Conservation (phyloP, 2,888 invertebrate species). For the Abscondita cerata region DNA sequence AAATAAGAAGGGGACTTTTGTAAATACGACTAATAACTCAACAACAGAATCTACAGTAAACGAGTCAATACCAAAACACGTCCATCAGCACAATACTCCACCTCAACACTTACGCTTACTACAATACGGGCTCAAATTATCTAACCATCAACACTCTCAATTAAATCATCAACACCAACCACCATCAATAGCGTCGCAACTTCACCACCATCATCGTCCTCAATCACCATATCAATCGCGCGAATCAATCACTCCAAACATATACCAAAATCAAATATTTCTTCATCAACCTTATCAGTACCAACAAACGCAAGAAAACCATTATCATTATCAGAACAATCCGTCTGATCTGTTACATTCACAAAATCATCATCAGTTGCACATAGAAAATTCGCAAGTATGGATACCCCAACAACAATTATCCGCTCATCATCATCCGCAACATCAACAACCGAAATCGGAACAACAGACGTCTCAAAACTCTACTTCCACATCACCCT, state of each 20-base stretch:
- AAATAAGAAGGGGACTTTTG: slow-evolving; percentile 53
- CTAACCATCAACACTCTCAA: slow-evolving; percentile 59
- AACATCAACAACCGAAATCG: slow-evolving; percentile 34
- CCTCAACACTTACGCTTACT: slow-evolving; percentile 63
- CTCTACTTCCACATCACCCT: slow-evolving; percentile 19
- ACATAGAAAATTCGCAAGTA: slow-evolving; percentile 51
- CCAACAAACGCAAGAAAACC: slow-evolving; percentile 41
- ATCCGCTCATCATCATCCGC: slow-evolving; percentile 46
- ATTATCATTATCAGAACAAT: slow-evolving; percentile 47
- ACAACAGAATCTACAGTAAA: slow-evolving; percentile 42
- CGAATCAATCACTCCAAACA: slow-evolving; percentile 42
- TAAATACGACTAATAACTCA: slow-evolving; percentile 43
- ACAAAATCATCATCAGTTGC: slow-evolving; percentile 46
- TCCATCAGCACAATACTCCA: slow-evolving; percentile 65
- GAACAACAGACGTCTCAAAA: slow-evolving; percentile 45
- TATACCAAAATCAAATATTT: slow-evolving; percentile 41
- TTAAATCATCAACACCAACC: slow-evolving; percentile 60
- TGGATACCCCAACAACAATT: slow-evolving; percentile 52
- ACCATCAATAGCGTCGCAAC: slow-evolving; percentile 55
- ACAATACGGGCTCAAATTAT: slow-evolving; percentile 65
- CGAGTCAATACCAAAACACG: slow-evolving; percentile 59
- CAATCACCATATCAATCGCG: slow-evolving; percentile 53
- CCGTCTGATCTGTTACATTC: slow-evolving; percentile 39
- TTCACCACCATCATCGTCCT: slow-evolving; percentile 48
- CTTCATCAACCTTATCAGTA: slow-evolving; percentile 42